Conservation (phyloP, 2,797 vertebrate species). For the Myripristis jacobus region DNA sequence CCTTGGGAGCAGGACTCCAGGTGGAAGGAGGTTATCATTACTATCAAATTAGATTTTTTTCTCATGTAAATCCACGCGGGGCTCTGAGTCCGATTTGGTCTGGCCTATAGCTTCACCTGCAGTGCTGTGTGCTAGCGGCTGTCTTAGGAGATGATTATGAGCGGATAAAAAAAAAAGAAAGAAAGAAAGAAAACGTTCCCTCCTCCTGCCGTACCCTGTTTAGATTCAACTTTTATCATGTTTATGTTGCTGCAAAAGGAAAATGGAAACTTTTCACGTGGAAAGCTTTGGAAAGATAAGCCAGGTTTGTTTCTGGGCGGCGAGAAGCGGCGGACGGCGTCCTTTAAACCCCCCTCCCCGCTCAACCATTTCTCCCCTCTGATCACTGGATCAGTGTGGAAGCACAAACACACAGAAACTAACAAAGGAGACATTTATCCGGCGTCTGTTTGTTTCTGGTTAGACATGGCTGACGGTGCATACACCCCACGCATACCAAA, state of each 20-base stretch:
- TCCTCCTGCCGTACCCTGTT: constrained; percentile 11
- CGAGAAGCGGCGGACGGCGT: constrained; percentile 22
- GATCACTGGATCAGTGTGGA: constrained; percentile 63
- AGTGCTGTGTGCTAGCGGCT: background rate
- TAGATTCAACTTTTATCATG: constrained; percentile 10
- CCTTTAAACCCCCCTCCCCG: constrained; percentile 52
- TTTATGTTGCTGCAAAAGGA: constrained; percentile 39
- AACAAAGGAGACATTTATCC: constrained; percentile 73
- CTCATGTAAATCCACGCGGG: background rate
- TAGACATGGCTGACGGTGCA: constrained; percentile 49
- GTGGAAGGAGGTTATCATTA: constrained; percentile 35
- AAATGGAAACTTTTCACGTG: constrained; percentile 33
- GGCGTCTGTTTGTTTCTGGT: constrained; percentile 64
- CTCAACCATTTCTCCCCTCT: constrained; percentile 58
- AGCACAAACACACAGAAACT: constrained; percentile 61
- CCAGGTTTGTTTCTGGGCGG: constrained; percentile 29
- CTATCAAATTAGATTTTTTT: constrained; percentile 54
- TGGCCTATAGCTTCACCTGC: constrained; percentile 31
- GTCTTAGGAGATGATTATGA: constrained; percentile 5
- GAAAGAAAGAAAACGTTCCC: background rate
- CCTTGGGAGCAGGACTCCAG: constrained; percentile 29
- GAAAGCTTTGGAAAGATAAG: constrained; percentile 37
- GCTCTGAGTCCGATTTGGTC: too few relatives aligned
- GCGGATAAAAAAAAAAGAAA: background rate
- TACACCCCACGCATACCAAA: constrained; percentile 59